Conservation (phyloP, 2,797 vertebrate species). For the Cirrhinus mrigala region DNA sequence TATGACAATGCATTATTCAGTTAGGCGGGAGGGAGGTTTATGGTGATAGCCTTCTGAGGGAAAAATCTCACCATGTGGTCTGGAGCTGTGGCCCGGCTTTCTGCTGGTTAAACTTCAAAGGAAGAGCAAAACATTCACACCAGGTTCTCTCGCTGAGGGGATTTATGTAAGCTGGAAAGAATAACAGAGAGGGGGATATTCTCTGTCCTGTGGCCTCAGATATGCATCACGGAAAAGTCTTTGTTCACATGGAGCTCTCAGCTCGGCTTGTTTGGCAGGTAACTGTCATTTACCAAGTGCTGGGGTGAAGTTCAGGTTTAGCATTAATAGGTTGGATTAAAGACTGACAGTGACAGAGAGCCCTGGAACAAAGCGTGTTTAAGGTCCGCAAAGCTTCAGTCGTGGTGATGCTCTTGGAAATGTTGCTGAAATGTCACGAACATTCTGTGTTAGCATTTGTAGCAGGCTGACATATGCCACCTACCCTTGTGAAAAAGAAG, state of each 20-base stretch:
- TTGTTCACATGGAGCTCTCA: conserved; percentile 36
- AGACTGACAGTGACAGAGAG: conserved; percentile 31
- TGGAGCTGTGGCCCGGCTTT: conserved; percentile 52
- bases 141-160: conserved; percentile 48
- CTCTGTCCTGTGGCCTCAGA: conserved; percentile 31
- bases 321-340: conserved; percentile 30
- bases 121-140: conserved; percentile 47
- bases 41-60: conserved; percentile 54
- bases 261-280: conserved; percentile 40
- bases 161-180: conserved; percentile 57
- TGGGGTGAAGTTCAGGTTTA: conserved; percentile 41
- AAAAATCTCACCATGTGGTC: conserved; percentile 64
- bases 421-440: conserved; percentile 48
- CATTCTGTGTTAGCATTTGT: conserved; percentile 28
- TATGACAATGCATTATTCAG: conserved; percentile 74
- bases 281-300: conserved; percentile 39
- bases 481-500: not conserved
- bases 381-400: conserved; percentile 35
- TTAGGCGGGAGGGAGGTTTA: conserved; percentile 65
- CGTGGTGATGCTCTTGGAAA: conserved; percentile 7
- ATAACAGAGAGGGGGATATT: conserved; percentile 48
- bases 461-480: conserved; percentile 10
- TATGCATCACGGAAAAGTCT: conserved; percentile 31
- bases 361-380: conserved; percentile 22
- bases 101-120: conserved; percentile 60